Base-by-base conservation (phyloP, 2,888 invertebrate species). In the Pseudanteris insignis region DNA sequence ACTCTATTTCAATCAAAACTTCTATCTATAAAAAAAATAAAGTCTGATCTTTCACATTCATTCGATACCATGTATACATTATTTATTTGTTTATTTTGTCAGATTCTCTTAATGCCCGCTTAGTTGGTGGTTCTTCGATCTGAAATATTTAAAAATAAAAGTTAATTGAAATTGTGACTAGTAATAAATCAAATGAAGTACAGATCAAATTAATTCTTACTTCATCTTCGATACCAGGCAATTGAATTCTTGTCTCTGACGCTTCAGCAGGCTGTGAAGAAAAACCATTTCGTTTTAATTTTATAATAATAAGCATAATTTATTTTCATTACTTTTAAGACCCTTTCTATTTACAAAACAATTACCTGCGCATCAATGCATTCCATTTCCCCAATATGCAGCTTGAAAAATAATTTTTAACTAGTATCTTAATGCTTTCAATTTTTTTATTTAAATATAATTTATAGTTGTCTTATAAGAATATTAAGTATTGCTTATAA, bases 241-340 rank as follows among this genome's bases (percentile, higher is more conserved):
- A 82, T 73, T 88, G 87, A 70, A 90, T 89, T 79, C 89, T 88
- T 10, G 90, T 90, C 70, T 90, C 89, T 2, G 89, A 88, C n/a
- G 90, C 90, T 82, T 89, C 89, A 4, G 89, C 89, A 8, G 90
- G 90, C 89, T 90, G 83, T 34, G 8, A 43, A 51, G 18, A 43
- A 32, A 9, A 21, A 30, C n/a, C n/a, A n/a, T 21, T 21, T 5
- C 4, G 7, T 21, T 28, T n/a, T 4, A 28, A 9, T 9, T 21
- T n/a, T 30, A 36, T 2, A 15, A 36, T n/a, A 15, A 13, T 7
- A 21, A 21, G 4, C 21, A 21, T 21, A 4, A 21, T 4, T 7
- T 7, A 21, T 4, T 7, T 21, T 21, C 7, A n/a, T n/a, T n/a
- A n/a, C n/a, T n/a, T n/a, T n/a, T n/a, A n/a, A n/a, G n/a, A n/a